These are phyloP conservation scores for Oxygymnocypris stewartii DNA, from an alignment of 2,113 vertebrate genomes.

Conservation along the genomic window DNA sequence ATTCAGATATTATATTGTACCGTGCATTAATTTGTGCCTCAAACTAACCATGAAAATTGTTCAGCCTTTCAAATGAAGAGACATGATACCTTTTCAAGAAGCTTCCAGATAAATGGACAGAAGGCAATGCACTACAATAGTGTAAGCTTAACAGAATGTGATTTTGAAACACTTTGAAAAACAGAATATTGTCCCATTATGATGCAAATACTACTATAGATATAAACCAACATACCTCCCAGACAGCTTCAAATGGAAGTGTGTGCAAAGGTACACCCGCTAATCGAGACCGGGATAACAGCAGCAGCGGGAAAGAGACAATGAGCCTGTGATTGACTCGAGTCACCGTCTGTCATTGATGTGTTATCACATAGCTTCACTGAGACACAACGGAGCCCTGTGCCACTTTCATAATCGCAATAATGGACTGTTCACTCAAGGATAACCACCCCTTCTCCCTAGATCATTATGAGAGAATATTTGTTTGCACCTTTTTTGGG, in stretches of 20 bases:
- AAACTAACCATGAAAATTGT: neutral
- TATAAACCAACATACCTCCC: neutral
- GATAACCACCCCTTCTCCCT: constrained; percentile 48
- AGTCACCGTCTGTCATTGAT: neutral
- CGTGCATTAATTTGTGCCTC: neutral
- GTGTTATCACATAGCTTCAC: neutral
- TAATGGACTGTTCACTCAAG: constrained; percentile 50
- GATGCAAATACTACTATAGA: neutral
- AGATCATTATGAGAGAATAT: constrained; percentile 57
- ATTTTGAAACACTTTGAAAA: neutral
- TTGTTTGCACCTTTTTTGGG: constrained; percentile 43
- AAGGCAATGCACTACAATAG: neutral
- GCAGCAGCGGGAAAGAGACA: neutral
- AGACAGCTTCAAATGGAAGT: constrained; percentile 11
- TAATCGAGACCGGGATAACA: neutral
- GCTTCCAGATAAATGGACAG: neutral
- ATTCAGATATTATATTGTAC: neutral
- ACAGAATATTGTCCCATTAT: neutral
- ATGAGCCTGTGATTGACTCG: neutral
- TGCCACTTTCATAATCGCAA: constrained; percentile 44
- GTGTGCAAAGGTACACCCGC: neutral
- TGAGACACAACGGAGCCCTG: constrained; percentile 55
- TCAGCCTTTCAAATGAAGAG: neutral
- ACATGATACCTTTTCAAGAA: neutral
- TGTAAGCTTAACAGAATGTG: neutral